These are phyloP conservation scores for Tursiops truncatus DNA, from an alignment of 2,113 vertebrate genomes.

Conservation along the genomic window DNA sequence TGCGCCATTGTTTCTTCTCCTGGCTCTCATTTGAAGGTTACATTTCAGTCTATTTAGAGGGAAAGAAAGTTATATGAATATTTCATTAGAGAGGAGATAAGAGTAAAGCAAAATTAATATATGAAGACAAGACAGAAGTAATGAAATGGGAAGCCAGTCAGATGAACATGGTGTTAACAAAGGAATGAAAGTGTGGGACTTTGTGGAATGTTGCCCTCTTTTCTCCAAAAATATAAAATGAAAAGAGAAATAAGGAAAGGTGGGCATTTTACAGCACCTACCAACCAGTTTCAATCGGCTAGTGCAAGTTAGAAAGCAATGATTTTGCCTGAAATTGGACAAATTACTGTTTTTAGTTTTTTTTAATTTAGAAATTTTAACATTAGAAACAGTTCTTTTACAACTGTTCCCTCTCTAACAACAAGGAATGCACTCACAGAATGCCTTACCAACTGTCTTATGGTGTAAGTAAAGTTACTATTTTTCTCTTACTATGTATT, in stretches of 20 bases:
- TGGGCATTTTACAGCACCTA: accelerated
- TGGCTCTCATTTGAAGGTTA: slow-evolving; percentile 30
- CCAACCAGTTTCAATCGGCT: neutral
- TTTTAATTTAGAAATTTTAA: neutral
- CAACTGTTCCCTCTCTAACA: neutral
- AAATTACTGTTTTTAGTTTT: neutral
- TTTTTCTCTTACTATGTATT: neutral
- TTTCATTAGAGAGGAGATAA: neutral
- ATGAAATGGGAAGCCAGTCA: neutral
- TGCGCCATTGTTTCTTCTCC: slow-evolving; percentile 23
- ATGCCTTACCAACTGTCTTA: neutral
- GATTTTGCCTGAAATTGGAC: neutral
- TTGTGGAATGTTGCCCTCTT: neutral
- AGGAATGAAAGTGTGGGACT: neutral
- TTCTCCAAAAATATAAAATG: neutral
- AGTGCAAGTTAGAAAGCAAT: neutral
- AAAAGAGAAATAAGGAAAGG: neutral
- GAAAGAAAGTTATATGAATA: slow-evolving; percentile 50
- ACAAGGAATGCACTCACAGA: neutral
- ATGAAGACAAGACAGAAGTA: neutral
- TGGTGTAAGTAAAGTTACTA: neutral
- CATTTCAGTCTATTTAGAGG: slow-evolving; percentile 14
- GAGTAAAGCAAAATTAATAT: slow-evolving; percentile 22
- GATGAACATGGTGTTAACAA: neutral
- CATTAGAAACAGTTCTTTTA: neutral